Evolutionary conservation across 1,140 invertebrate species (phyloP).

Genomic region (Cyclina sinensis): DNA sequence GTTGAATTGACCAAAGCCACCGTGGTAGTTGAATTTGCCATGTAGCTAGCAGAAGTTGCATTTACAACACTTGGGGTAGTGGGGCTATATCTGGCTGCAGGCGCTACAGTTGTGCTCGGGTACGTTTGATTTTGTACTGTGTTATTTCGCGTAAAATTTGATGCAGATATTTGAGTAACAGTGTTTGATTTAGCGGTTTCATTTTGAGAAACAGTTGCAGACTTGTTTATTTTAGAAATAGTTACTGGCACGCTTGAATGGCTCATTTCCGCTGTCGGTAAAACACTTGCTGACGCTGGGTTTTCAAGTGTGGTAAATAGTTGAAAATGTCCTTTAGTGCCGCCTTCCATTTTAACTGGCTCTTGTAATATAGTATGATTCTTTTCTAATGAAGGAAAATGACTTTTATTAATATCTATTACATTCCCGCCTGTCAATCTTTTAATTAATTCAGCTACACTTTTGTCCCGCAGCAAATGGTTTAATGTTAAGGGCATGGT

Average conservation of each 20-base stretch:
- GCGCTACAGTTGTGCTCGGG: too few species aligned
- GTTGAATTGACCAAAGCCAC: neutral
- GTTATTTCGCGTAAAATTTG: too few species aligned
- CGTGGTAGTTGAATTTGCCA: too few species aligned
- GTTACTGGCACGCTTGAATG: neutral
- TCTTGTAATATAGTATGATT: neutral
- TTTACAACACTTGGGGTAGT: too few species aligned
- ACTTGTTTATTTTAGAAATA: neutral
- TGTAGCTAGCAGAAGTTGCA: neutral
- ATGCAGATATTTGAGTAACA: too few species aligned
- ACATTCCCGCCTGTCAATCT: neutral
- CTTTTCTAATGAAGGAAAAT: neutral
- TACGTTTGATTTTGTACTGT: neutral
- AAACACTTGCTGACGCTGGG: neutral
- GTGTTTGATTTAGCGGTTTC: neutral
- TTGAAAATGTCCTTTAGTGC: neutral
- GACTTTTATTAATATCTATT: neutral
- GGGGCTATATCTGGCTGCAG: too few species aligned
- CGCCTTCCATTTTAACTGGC: neutral
- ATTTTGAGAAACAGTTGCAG: neutral
- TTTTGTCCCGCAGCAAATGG: neutral
- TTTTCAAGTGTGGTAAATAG: neutral
- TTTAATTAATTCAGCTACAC: constrained; percentile 18
- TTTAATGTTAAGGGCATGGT: neutral
- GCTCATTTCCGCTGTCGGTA: neutral